phyloP scores from a whole-genome alignment of 2,797 vertebrate species.

The Malurus leucopterus region DNA sequence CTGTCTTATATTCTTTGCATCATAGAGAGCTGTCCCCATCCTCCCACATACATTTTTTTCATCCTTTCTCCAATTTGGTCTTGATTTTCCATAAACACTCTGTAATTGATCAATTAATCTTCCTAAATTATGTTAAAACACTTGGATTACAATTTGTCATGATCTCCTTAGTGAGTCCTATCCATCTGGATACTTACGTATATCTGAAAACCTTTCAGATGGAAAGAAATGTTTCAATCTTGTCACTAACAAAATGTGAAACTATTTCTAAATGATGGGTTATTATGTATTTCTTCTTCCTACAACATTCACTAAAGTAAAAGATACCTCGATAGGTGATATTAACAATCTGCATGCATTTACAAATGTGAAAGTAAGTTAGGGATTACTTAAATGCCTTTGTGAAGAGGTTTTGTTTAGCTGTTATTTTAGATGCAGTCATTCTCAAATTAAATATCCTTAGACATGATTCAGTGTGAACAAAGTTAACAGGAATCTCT shows the following conservation, averaged over 20 bases:
- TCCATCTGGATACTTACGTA: neutral
- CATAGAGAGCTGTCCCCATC: neutral
- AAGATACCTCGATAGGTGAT: neutral
- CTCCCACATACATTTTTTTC: neutral
- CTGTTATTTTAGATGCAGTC: neutral
- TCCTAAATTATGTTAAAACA: constrained; percentile 14
- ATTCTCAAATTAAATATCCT: neutral
- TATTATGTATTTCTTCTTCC: neutral
- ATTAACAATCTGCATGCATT: neutral
- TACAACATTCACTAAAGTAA: neutral
- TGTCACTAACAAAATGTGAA: neutral
- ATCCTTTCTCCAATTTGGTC: neutral
- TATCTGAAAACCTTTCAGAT: neutral
- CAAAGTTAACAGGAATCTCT: neutral
- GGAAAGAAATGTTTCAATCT: constrained; percentile 1
- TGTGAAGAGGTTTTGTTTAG: neutral
- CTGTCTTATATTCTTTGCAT: neutral
- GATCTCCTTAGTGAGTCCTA: neutral
- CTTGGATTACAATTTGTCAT: neutral
- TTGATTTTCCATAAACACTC: neutral
- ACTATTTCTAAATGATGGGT: neutral
- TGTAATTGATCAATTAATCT: constrained; percentile 43
- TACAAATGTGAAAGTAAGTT: neutral
- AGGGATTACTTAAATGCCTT: neutral
- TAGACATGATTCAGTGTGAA: neutral